Evolutionary conservation across 2,888 invertebrate species (phyloP), one percentile per base, ranked within the genome.

Genomic region (Drosophila cyrtoloma): DNA sequence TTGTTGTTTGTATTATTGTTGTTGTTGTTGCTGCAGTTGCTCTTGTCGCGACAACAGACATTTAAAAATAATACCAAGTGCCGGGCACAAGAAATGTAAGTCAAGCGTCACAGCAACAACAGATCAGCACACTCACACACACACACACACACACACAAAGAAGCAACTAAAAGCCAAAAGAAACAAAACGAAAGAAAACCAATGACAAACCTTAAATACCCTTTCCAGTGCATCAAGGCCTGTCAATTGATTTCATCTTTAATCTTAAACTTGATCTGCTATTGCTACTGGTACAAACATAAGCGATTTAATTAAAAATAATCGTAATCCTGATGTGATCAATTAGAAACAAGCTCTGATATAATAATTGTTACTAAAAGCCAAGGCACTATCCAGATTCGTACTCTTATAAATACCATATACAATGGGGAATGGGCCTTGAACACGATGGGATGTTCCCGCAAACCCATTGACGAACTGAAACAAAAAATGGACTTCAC

Each of bases 31-130:
- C 33, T 60, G 59, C 26, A 66, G 66, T 50, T 67, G 77, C 47
- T 81, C 68, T 70, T 77, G 71, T 77, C 80, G 90, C 84, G 79
- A 86, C 79, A 71, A 84, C 71, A 79, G 79, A 75, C 82, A 76
- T 82, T 87, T 89, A 87, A 90, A 87, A 90, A 84, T 86, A 89
- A 77, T 77, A 77, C 73, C 35, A 61, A 66, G 65, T 70, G 69
- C 71, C 64, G 76, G 62, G 71, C 70, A 65, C 70, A 69, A 79
- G 89, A 86, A 87, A 90, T 90, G 86, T 84, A 90, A 88, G 86
- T 90, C 90, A 88, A 90, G 84, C 87, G 79, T 74, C 59, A 73
- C 75, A 70, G 63, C 70, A 65, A 68, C 77, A 82, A 70, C 58
- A 44, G 44, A 65, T 39, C 47, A 37, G 12, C 60, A 47, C 58